Conservation (phyloP, 2,888 invertebrate genomes). For the Actias luna region DNA sequence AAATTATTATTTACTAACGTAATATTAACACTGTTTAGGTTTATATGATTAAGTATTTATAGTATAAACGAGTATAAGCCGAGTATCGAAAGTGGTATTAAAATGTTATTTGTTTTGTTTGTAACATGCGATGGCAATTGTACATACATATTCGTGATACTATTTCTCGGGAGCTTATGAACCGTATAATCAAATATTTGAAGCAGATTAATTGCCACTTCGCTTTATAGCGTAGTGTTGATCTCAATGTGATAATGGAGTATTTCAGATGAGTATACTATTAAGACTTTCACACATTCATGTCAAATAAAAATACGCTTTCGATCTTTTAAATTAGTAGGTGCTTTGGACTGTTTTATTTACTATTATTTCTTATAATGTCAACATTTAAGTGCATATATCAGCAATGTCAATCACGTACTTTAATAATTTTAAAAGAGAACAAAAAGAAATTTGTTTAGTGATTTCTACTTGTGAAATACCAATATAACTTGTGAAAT, state of each 20-base stretch:
- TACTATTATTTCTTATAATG: constrained; percentile 1
- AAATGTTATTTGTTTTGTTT: constrained; percentile 46
- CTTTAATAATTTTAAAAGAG: too few relatives aligned
- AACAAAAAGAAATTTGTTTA: too few relatives aligned
- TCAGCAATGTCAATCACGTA: not conserved
- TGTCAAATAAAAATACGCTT: constrained; percentile 44
- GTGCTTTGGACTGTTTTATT: not conserved
- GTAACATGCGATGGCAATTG: constrained; percentile 41
- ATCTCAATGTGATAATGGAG: constrained; percentile 50
- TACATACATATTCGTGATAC: constrained; percentile 28
- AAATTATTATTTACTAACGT: not conserved
- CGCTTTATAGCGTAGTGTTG: constrained; percentile 38
- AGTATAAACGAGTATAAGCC: not conserved
- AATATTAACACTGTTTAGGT: not conserved
- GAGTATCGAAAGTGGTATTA: constrained; percentile 21
- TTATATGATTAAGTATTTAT: constrained; percentile 11
- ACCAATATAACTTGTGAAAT: too few relatives aligned
- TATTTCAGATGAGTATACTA: constrained; percentile 42
- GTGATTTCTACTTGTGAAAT: too few relatives aligned
- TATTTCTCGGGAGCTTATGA: constrained; percentile 33
- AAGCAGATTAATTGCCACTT: constrained; percentile 50
- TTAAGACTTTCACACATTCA: constrained; percentile 53
- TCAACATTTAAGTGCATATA: not conserved
- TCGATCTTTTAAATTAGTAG: constrained; percentile 18
- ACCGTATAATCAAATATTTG: constrained; percentile 40